Evolutionary conservation across 2,797 vertebrate species (phyloP).

Genomic region (Podarcis lilfordi): DNA sequence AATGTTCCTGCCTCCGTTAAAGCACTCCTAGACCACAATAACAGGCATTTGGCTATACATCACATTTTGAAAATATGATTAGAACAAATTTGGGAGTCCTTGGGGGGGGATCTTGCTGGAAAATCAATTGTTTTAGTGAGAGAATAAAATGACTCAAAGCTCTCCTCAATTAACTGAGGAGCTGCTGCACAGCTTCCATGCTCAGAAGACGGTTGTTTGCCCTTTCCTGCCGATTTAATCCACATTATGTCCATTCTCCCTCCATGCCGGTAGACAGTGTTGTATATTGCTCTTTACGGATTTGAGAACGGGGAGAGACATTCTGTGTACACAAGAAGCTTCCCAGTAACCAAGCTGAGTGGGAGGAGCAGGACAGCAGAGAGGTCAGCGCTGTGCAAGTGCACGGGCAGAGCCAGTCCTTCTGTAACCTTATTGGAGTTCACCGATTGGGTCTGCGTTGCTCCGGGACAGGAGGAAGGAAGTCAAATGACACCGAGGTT

Average conservation of each 20-base stretch:
- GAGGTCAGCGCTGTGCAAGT: no score
- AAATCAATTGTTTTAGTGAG: slow-evolving; percentile 62
- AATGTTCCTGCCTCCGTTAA: neutral
- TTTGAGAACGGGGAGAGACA: neutral
- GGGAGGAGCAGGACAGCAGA: no score
- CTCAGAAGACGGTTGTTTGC: slow-evolving; percentile 36
- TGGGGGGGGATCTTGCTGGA: slow-evolving; percentile 33
- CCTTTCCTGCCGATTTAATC: slow-evolving; percentile 39
- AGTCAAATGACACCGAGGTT: no score
- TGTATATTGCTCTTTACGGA: neutral
- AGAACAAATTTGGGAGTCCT: slow-evolving; percentile 46
- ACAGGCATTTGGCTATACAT: slow-evolving; percentile 12
- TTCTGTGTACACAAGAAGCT: neutral
- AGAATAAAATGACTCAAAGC: slow-evolving; percentile 58
- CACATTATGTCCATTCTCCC: neutral
- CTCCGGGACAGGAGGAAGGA: no score
- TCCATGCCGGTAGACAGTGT: neutral
- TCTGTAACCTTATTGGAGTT: no score
- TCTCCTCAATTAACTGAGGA: slow-evolving; percentile 45
- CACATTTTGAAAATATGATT: slow-evolving; percentile 60
- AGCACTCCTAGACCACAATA: slow-evolving; percentile 44
- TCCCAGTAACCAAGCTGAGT: neutral
- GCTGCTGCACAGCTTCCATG: slow-evolving; percentile 19
- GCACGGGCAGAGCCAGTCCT: no score
- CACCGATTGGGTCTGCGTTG: no score